Evolutionary conservation across 2,113 vertebrate species (phyloP).

Genomic region (Oryctolagus cuniculus): mOryCun1.1 NC_091433.1:29077001-29077500

Average conservation of each 20-base stretch:
- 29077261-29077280: background rate
- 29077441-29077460: too few relatives aligned
- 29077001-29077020: background rate
- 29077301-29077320: background rate
- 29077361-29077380: too few relatives aligned
- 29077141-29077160: background rate
- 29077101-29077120: background rate
- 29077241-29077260: background rate
- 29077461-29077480: too few relatives aligned
- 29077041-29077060: background rate
- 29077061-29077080: background rate
- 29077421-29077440: too few relatives aligned
- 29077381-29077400: too few relatives aligned
- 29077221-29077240: background rate
- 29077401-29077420: too few relatives aligned
- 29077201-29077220: constrained; percentile 24
- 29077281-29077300: background rate
- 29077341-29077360: too few relatives aligned
- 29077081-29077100: constrained; percentile 2
- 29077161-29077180: constrained; percentile 5
- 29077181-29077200: constrained; percentile 16
- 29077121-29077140: constrained; percentile 21
- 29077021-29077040: background rate
- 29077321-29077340: too few relatives aligned
- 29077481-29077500: too few relatives aligned